Evolutionary conservation across 1,140 invertebrate species (phyloP), one percentile per base, ranked within the genome.

Genomic region (Chelonus insularis): DNA sequence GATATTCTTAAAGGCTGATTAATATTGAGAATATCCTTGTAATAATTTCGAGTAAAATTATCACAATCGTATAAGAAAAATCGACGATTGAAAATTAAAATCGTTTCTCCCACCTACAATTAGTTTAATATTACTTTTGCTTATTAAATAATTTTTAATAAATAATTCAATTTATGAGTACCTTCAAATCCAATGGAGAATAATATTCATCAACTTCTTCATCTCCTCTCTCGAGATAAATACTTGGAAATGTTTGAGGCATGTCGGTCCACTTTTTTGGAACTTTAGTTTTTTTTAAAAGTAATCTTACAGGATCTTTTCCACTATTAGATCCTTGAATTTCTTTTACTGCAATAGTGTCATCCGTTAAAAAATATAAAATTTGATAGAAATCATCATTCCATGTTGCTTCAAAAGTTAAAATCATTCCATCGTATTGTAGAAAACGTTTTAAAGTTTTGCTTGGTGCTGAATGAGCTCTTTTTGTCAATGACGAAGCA

Each of bases 41-140:
- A 94, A 74, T 91, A 95, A 59, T 86, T 86, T 70, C 92, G 85
- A 0, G 93, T 95, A 71, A 91, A 93, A 6, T 83, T 68, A 70
- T 94, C 92, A 69, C 91, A 92, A 72, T 94, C 90, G 63, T 86
- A 89, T 2, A 96, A 75, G 1, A 93, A 78, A 74, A 95, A 91
- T 29, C 86, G 81, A 8, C 88, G 82, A 4, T 86, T 88, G 37
- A 89, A 83, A 16, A 91, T 82, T 68, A 84, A 87, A 34, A 91
- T 77, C 0, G 86, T 90, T 48, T 85, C 82, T 1, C 91, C 91
- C 36, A 93, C 54, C 78, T 81, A n/a, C n/a, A n/a, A n/a, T n/a
- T n/a, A n/a, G n/a, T n/a, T n/a, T n/a, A n/a, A n/a, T n/a, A n/a
- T n/a, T n/a, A n/a, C n/a, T 39, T 20, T 54, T 20, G 14, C 18